These are phyloP conservation scores for Blastomussa wellsi DNA, from an alignment of 92 coral and sea anemone genomes.

Conservation along the genomic window DNA sequence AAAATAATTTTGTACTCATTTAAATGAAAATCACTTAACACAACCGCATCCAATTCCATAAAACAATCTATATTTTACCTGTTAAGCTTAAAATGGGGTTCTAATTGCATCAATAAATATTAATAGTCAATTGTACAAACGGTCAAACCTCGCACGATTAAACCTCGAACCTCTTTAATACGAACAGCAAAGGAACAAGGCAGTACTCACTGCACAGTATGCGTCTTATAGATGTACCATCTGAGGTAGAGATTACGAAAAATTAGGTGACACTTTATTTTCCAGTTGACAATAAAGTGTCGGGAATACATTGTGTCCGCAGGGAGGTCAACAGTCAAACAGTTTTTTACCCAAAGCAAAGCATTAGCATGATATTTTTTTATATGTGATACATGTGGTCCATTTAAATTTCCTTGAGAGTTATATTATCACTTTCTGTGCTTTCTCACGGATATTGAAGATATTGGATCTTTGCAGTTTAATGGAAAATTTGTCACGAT, in stretches of 20 bases:
- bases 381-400: neutral
- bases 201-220: too few species aligned
- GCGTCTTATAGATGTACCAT: too few species aligned
- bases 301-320: too few species aligned
- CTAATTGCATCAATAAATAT: neutral
- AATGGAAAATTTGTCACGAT: constrained; percentile 35
- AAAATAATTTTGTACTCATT: constrained; percentile 4
- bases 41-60: neutral
- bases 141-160: too few species aligned
- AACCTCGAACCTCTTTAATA: too few species aligned
- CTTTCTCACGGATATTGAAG: constrained; percentile 38
- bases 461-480: constrained; percentile 12
- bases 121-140: neutral
- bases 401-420: neutral
- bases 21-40: constrained; percentile 12
- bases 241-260: too few species aligned
- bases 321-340: neutral
- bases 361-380: neutral
- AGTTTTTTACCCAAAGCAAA: neutral
- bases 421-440: neutral
- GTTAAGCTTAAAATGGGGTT: neutral
- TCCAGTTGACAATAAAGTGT: too few species aligned
- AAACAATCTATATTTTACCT: neutral
- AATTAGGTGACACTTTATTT: too few species aligned
- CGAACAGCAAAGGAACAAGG: too few species aligned